Conservation (phyloP, 2,888 invertebrate species). For the Ochlodes sylvanus region DNA sequence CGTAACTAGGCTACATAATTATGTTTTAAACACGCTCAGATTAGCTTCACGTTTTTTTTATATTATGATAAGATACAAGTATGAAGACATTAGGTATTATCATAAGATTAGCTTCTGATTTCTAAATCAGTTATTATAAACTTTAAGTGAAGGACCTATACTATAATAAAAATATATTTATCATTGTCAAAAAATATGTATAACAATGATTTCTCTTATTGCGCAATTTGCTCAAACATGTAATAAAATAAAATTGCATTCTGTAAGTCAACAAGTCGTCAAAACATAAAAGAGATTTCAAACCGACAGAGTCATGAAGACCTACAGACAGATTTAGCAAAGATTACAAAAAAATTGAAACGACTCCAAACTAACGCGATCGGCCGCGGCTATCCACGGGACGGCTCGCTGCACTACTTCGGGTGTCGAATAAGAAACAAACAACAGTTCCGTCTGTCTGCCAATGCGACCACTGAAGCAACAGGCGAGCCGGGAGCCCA, state of each 20-base stretch:
- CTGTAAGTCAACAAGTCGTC: not conserved
- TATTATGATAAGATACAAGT: too few species aligned
- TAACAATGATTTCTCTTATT: not conserved
- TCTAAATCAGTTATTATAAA: too few species aligned
- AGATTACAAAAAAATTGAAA: slow-evolving; percentile 22
- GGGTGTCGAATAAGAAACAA: slow-evolving; percentile 67
- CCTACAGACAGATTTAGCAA: slow-evolving; percentile 4
- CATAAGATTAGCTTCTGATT: too few species aligned
- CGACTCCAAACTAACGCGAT: slow-evolving; percentile 16
- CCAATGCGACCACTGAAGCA: slow-evolving; percentile 56
- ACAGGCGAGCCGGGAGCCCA: not conserved
- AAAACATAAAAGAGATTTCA: slow-evolving; percentile 3
- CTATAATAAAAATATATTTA: too few species aligned
- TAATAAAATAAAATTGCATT: not conserved
- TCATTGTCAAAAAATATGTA: too few species aligned
- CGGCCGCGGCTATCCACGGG: not conserved
- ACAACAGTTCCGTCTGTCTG: slow-evolving; percentile 61
- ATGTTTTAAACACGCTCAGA: too few species aligned
- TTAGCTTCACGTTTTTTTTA: too few species aligned
- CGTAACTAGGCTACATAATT: too few species aligned
- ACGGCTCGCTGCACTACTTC: slow-evolving; percentile 19
- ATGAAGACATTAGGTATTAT: too few species aligned
- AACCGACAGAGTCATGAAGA: not conserved
- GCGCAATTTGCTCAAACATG: not conserved
- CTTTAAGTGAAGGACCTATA: too few species aligned